Percentiles rank a stretch among this genome's conserved stretches.
Conservation (phyloP, 2,888 invertebrate genomes). For the Theretra japonica region DNA sequence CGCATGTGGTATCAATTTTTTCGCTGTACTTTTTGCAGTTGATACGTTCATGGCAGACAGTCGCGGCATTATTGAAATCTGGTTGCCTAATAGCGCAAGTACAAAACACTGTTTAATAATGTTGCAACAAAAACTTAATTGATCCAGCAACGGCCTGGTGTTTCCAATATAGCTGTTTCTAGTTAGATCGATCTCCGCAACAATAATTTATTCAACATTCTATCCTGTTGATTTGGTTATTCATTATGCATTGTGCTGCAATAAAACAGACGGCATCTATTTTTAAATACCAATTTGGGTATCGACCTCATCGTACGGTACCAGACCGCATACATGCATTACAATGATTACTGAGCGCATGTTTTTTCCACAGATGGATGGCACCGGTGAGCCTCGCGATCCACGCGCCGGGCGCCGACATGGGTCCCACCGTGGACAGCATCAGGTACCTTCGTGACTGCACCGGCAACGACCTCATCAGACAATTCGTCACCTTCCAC, state of each 20-base stretch:
- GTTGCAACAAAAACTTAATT: neutral
- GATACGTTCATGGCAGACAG: neutral
- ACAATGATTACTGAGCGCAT: conserved; percentile 5
- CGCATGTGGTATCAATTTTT: neutral
- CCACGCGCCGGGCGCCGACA: conserved; percentile 94
- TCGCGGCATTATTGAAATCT: neutral
- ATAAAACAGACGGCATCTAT: conserved; percentile 19
- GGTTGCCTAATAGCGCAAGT: neutral
- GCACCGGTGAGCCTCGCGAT: conserved; percentile 95
- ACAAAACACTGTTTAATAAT: neutral
- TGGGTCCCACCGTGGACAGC: conserved; percentile 90
- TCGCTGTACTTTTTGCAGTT: neutral
- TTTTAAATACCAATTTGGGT: conserved; percentile 26
- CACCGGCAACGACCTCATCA: conserved; percentile 87
- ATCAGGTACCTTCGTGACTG: conserved; percentile 93
- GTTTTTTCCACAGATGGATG: conserved; percentile 86
- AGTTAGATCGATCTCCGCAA: neutral
- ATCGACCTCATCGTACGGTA: conserved; percentile 25
- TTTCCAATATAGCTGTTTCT: neutral
- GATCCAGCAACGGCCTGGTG: neutral
- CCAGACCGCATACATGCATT: conserved; percentile 16
- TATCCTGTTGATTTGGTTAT: conserved; percentile 4
- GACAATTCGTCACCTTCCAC: conserved; percentile 94
- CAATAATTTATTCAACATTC: conserved; percentile 13
- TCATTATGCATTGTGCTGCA: conserved; percentile 16